Evolutionary conservation across 2,888 invertebrate genomes (phyloP).

Genomic region (Dorcus parallelipipedus): DNA sequence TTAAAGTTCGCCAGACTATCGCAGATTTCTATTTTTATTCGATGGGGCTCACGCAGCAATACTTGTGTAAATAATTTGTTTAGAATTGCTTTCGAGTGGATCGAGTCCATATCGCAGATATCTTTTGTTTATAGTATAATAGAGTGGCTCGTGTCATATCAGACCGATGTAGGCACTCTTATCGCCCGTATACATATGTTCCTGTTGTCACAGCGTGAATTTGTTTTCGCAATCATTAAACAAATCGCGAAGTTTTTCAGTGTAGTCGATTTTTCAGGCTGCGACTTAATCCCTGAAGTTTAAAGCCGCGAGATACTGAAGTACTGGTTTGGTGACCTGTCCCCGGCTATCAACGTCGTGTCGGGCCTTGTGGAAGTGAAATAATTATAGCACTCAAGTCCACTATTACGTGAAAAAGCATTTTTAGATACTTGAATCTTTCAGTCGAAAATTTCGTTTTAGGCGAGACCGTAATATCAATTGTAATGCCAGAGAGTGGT

Average conservation of each 20-base stretch:
- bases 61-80: background rate
- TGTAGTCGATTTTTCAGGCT: too few species aligned
- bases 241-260: background rate
- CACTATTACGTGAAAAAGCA: too few species aligned
- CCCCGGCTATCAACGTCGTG: too few species aligned
- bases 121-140: slow-evolving; percentile 26
- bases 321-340: too few species aligned
- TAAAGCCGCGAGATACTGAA: too few species aligned
- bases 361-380: too few species aligned
- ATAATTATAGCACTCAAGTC: too few species aligned
- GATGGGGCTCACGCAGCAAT: background rate
- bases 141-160: slow-evolving; percentile 21
- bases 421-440: too few species aligned
- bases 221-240: background rate
- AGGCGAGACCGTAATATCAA: slow-evolving; percentile 9
- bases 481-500: slow-evolving; percentile 4
- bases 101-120: slow-evolving; percentile 25
- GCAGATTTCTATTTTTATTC: too few species aligned
- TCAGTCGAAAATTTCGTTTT: too few species aligned
- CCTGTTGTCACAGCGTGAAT: slow-evolving; percentile 7
- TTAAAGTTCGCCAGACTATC: too few species aligned
- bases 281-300: too few species aligned
- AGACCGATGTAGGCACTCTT: slow-evolving; percentile 22
- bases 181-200: slow-evolving; percentile 23
- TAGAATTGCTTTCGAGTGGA: slow-evolving; percentile 16